Conservation (phyloP, 2,113 vertebrate genomes). For the Taurulus bubalis region DNA sequence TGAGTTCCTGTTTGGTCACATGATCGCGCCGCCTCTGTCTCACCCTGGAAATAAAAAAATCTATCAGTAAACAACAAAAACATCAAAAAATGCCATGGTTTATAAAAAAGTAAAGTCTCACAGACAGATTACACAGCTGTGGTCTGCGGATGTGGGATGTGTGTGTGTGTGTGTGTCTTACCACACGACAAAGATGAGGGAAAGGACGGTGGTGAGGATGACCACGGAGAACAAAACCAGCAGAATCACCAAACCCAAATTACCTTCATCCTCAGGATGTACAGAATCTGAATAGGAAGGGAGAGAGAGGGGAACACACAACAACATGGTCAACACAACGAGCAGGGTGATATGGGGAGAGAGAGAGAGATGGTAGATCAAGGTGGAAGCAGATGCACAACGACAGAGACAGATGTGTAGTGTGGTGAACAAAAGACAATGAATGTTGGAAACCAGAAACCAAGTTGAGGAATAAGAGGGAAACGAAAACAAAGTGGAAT, state of each 20-base stretch:
- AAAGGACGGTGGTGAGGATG: constrained; percentile 75
- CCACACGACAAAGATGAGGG: constrained; percentile 81
- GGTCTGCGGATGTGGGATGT: constrained; percentile 37
- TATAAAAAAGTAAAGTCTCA: background rate
- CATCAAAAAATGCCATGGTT: constrained; percentile 1
- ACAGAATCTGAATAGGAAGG: constrained; percentile 53
- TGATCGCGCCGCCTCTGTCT: constrained; percentile 75
- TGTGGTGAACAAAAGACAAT: background rate
- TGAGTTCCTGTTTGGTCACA: constrained; percentile 82
- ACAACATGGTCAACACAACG: constrained; percentile 28
- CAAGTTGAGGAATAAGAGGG: background rate
- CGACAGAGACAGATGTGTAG: background rate
- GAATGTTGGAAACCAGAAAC: background rate
- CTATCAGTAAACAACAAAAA: background rate
- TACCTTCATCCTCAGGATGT: constrained; percentile 54
- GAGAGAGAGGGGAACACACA: background rate
- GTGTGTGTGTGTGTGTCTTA: constrained; percentile 66
- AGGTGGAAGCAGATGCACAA: background rate
- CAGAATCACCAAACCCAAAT: constrained; percentile 76
- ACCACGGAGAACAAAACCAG: constrained; percentile 81
- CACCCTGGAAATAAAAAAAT: constrained; percentile 65
- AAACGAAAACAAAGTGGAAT: background rate
- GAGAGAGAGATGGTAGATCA: background rate
- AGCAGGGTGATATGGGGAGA: background rate
- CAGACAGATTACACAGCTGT: constrained; percentile 6